phyloP scores from a whole-genome alignment of 2,888 invertebrate genomes.

The Harpagoxenus sublaevis region DNA sequence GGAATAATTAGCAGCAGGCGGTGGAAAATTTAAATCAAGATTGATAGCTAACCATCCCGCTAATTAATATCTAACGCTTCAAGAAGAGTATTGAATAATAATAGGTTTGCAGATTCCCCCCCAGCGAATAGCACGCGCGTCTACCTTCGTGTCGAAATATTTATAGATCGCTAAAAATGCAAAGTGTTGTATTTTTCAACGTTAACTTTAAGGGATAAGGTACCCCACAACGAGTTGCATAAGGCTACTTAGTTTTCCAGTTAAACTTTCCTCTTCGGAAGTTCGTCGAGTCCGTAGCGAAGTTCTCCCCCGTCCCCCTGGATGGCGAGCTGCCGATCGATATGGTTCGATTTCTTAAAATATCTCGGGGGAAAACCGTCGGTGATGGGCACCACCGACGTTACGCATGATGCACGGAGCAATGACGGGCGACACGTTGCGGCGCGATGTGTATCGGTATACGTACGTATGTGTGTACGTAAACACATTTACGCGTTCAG shows the following conservation, averaged over 20 bases:
- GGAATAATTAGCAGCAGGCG: constrained; percentile 24
- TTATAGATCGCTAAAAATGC: constrained; percentile 43
- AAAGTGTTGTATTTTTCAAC: constrained; percentile 28
- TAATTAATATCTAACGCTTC: constrained; percentile 15
- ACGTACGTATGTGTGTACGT: constrained; percentile 56
- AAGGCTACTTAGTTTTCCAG: constrained; percentile 49
- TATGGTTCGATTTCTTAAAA: constrained; percentile 42
- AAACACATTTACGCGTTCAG: constrained; percentile 81
- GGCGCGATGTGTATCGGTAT: constrained; percentile 51
- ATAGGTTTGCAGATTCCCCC: constrained; percentile 13
- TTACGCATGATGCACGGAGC: constrained; percentile 57
- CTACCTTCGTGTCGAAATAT: constrained; percentile 26
- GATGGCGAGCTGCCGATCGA: neutral
- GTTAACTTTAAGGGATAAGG: constrained; percentile 35
- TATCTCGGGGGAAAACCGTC: constrained; percentile 31
- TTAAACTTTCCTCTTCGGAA: constrained; percentile 48
- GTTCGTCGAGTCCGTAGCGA: constrained; percentile 5
- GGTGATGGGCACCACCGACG: constrained; percentile 34
- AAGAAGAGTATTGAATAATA: constrained; percentile 25
- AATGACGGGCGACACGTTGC: constrained; percentile 68
- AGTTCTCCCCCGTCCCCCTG: neutral
- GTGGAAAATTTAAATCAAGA: constrained; percentile 29
- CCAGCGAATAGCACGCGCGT: neutral
- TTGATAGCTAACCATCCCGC: constrained; percentile 32
- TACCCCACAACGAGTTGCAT: constrained; percentile 15